Conservation (phyloP, 2,888 invertebrate species). For the Euplagia quadripunctaria region DNA sequence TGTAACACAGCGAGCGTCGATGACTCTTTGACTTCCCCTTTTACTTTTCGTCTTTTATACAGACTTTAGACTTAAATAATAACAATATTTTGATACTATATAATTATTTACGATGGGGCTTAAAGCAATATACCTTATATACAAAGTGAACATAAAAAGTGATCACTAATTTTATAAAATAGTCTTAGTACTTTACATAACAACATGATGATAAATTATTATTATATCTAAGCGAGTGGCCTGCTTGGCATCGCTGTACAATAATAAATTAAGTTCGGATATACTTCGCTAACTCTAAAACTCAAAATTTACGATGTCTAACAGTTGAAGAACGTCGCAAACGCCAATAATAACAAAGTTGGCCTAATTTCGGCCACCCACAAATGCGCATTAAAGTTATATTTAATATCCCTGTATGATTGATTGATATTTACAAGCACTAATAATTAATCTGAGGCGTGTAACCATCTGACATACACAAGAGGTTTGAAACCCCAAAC, state of each 20-base stretch:
- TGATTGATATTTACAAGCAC: conserved; percentile 38
- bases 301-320: conserved; percentile 68
- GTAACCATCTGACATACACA: neutral
- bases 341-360: conserved; percentile 73
- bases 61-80: no score
- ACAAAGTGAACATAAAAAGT: no score
- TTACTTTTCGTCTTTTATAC: no score
- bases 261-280: conserved; percentile 59
- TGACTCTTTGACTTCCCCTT: no score
- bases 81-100: no score
- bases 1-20: no score
- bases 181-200: no score
- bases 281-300: conserved; percentile 61
- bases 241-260: conserved; percentile 57
- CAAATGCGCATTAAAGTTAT: conserved; percentile 39
- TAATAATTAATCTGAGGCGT: neutral
- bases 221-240: conserved; percentile 44
- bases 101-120: no score
- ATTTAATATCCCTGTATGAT: conserved; percentile 43
- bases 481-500: neutral
- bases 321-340: conserved; percentile 62
- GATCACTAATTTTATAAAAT: no score
- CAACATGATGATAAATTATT: conserved; percentile 9
- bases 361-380: conserved; percentile 65
- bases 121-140: no score